Base-by-base conservation (phyloP, 2,113 vertebrate species). In the Calonectris borealis region DNA sequence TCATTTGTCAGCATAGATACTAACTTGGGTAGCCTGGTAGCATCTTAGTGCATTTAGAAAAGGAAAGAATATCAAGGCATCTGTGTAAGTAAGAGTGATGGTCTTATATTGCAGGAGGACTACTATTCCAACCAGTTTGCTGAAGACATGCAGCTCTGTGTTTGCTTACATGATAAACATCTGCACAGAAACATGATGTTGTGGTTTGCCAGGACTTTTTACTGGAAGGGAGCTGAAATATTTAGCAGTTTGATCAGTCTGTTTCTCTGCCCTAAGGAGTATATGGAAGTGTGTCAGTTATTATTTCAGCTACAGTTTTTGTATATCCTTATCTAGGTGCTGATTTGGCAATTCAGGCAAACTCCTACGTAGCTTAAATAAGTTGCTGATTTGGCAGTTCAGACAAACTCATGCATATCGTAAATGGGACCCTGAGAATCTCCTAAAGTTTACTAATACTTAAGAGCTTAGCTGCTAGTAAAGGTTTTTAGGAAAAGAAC, bases 11-110 rank as follows among this genome's bases (percentile, higher is more conserved):
- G n/a, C 20, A 5, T n/a, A 52, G 38, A 88, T 38, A 64, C 49
- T 49, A 52, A 52, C 36, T 48, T 78, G 44, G 27, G 17, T 62
- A 61, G 22, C 19, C 48, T 57, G 42, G 22, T 32, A 88, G 19
- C 3, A 0, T 65, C 55, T 62, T 76, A 44, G 36, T 25, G 13
- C 5, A 31, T 70, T 93, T 78, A 83, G 57, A 79, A 93, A 85
- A 69, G 10, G 19, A 52, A 69, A 72, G 2, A 83, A 58, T 73
- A 92, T 62, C 82, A 65, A 88, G 79, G 51, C 83, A 93, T 83
- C n/a, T 83, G 55, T 70, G 62, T 86, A 92, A 96, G 94, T 90
- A 95, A 83, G 82, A 93, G 22, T 77, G 87, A 95, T 73, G 26
- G 14, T 73, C 46, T 81, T 94, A 51, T 46, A 64, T 49, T 58